Conservation (phyloP, 2,797 vertebrate genomes). For the Sorex maritimensis region DNA sequence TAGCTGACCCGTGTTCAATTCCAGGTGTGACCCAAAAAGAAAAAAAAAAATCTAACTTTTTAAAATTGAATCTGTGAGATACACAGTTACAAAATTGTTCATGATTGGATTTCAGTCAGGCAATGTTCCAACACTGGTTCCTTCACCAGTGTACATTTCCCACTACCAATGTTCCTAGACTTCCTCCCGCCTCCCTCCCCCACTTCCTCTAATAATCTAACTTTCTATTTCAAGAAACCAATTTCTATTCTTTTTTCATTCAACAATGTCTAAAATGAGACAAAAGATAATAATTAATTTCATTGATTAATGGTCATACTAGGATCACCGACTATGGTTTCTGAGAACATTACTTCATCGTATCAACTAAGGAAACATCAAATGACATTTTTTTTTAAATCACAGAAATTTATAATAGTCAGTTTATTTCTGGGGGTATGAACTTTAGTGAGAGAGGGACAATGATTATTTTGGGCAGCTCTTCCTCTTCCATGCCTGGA, state of each 20-base stretch:
- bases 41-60: no score
- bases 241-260: background rate
- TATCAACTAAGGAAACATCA: background rate
- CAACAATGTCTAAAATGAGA: constrained; percentile 40
- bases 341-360: background rate
- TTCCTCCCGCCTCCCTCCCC: no score
- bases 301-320: background rate
- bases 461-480: background rate
- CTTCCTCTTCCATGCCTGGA: background rate
- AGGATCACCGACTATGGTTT: background rate
- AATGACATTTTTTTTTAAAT: background rate
- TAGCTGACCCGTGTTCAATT: no score
- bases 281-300: constrained; percentile 36
- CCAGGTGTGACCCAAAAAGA: no score
- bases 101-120: no score
- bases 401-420: background rate
- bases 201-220: no score
- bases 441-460: background rate
- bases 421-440: background rate
- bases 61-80: no score
- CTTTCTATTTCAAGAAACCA: no score
- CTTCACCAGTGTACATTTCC: no score
- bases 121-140: no score
- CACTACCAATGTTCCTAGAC: no score
- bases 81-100: no score